These are phyloP conservation scores for Nephila pilipes DNA, from an alignment of 1,140 invertebrate genomes.

Conservation along the genomic window DNA sequence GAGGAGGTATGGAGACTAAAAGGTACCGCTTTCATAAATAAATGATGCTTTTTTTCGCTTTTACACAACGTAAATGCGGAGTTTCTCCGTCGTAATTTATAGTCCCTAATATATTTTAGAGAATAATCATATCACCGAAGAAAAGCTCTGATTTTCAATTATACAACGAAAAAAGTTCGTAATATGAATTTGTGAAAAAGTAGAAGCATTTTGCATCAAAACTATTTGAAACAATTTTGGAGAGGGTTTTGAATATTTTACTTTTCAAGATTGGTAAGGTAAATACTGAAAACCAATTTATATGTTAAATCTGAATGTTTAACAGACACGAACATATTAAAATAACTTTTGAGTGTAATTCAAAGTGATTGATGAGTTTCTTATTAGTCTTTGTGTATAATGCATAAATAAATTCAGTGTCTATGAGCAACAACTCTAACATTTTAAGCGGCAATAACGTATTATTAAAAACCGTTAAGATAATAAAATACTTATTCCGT, in stretches of 20 bases:
- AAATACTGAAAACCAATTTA: no score
- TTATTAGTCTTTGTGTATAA: no score
- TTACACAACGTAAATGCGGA: conserved; percentile 23
- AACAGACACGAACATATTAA: no score
- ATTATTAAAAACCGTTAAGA: no score
- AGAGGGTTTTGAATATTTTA: background rate
- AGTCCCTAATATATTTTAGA: conserved; percentile 6
- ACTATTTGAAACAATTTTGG: background rate
- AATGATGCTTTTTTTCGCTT: background rate
- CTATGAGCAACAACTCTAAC: no score
- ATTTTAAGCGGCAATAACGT: no score
- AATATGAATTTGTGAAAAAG: conserved; percentile 6
- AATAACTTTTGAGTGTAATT: no score
- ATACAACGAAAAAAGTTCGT: background rate
- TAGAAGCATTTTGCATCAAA: background rate
- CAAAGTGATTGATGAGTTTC: no score
- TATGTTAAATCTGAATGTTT: no score
- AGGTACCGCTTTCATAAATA: conserved; percentile 51
- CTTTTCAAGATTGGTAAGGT: no score
- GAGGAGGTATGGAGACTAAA: background rate
- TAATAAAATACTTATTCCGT: no score
- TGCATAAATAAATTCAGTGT: no score
- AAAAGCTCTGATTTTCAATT: conserved; percentile 37
- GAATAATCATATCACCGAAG: background rate
- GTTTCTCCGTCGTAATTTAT: conserved; percentile 17